Evolutionary conservation across 1,140 invertebrate genomes (phyloP), one percentile per base, ranked within the genome.

Genomic region (Lethrus apterus): DNA sequence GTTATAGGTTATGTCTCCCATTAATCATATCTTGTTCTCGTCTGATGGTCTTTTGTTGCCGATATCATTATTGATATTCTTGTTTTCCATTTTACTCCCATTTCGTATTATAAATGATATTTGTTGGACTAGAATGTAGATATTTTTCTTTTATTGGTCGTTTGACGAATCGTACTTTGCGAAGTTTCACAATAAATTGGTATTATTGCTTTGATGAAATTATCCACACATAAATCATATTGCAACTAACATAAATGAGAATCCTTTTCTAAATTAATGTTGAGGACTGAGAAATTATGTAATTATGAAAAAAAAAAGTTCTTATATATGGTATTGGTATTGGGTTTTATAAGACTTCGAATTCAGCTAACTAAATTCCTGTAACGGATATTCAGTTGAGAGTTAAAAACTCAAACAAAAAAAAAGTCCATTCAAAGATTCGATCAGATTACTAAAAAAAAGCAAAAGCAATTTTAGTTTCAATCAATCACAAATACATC

Each of bases 31-130:
- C 55, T 60, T 54, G 49, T 59, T 63, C 45, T 50, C 44, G 29
- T 35, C 31, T 36, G 46, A 50, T 54, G 24, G 36, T 50, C 42
- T 40, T 57, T 57, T 60, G 56, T 58, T 49, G 47, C 43, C 48
- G 44, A 26, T 57, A 62, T 62, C 58, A 60, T 63, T 63, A 62
- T 62, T 62, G 58, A 63, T 62, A 62, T 60, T 57, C 58, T 60
- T 62, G 59, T 62, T 62, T 62, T 57, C 55, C 50, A 55, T 58
- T 63, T 60, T n/a, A 26, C 23, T 48, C 46, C 54, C 55, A 55
- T 56, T 60, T 60, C 58, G 55, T 57, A 48, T 62, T 61, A 63
- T 63, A 63, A 63, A 63, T 63, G 61, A 59, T 62, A 62, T 62
- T 63, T 62, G 56, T 60, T 62, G 57, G 54, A 54, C 59, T 56